phyloP scores from a whole-genome alignment of 2,888 invertebrate species.

The Fragum whitleyi region DNA sequence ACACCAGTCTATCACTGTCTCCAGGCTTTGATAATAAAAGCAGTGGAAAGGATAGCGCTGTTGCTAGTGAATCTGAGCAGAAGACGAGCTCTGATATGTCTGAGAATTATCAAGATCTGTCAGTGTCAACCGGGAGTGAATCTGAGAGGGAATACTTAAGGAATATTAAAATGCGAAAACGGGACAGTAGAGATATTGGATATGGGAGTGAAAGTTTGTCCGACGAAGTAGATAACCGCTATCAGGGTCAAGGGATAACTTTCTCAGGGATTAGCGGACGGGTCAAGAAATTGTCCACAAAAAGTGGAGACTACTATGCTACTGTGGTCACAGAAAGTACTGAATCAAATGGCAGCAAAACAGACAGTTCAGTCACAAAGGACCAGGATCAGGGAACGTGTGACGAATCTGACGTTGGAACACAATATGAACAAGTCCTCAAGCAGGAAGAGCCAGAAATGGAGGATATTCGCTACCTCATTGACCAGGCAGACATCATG shows the following conservation, averaged over 20 bases:
- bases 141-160: slow-evolving; percentile 70
- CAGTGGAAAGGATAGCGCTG: slow-evolving; percentile 79
- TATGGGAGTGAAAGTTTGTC: slow-evolving; percentile 85
- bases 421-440: slow-evolving; percentile 53
- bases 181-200: slow-evolving; percentile 82
- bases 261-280: slow-evolving; percentile 62
- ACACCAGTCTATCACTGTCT: slow-evolving; percentile 56
- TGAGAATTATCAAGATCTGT: slow-evolving; percentile 63
- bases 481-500: slow-evolving; percentile 78
- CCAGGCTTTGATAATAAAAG: slow-evolving; percentile 69
- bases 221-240: slow-evolving; percentile 79
- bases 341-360: slow-evolving; percentile 63
- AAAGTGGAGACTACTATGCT: slow-evolving; percentile 57
- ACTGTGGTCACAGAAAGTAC: slow-evolving; percentile 65
- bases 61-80: slow-evolving; percentile 79
- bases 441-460: slow-evolving; percentile 61
- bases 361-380: slow-evolving; percentile 25
- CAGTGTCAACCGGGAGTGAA: slow-evolving; percentile 68
- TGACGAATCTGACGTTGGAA: slow-evolving; percentile 57
- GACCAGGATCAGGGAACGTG: slow-evolving; percentile 44
- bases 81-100: slow-evolving; percentile 75
- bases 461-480: slow-evolving; percentile 75
- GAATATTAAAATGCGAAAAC: slow-evolving; percentile 59
- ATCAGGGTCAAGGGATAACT: slow-evolving; percentile 60
- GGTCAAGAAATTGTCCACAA: slow-evolving; percentile 47